Evolutionary conservation across 2,888 invertebrate species (phyloP).

Genomic region (Cataglyphis altisquamis): DNA sequence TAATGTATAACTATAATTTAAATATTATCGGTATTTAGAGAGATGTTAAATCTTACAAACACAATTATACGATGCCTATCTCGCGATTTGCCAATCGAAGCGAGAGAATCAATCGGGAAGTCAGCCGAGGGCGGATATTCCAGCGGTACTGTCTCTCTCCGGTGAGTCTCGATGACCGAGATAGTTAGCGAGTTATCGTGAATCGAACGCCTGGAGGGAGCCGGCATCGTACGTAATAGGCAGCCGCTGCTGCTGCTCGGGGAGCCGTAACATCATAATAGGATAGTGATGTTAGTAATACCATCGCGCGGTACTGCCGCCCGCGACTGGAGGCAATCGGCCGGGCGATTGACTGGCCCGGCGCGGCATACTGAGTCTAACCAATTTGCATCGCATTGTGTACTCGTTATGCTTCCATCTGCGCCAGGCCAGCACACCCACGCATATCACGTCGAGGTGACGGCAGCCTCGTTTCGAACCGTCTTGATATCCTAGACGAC

Average conservation of each 20-base stretch:
- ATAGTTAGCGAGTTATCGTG: conserved; percentile 83
- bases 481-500: not conserved
- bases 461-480: conserved; percentile 3
- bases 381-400: conserved; percentile 86
- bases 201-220: conserved; percentile 82
- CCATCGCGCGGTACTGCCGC: conserved; percentile 78
- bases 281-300: conserved; percentile 86
- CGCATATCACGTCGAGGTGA: not conserved
- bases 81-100: conserved; percentile 21
- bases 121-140: conserved; percentile 36
- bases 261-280: conserved; percentile 84
- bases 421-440: conserved; percentile 71
- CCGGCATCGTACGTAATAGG: conserved; percentile 64
- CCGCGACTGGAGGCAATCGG: conserved; percentile 69
- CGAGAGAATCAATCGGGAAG: conserved; percentile 46
- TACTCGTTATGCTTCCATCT: conserved; percentile 85
- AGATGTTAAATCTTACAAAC: not conserved
- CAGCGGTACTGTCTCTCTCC: conserved; percentile 34
- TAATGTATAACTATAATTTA: not conserved
- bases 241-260: conserved; percentile 71
- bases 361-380: conserved; percentile 74
- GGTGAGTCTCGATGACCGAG: conserved; percentile 75
- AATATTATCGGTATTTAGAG: not conserved
- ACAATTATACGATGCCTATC: not conserved
- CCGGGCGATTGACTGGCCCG: conserved; percentile 79